A percentile compares a stretch with the other conserved stretches of the same genome.
Evolutionary conservation across 2,888 invertebrate species (phyloP).

Genomic region (Sicus ferrugineus): DNA sequence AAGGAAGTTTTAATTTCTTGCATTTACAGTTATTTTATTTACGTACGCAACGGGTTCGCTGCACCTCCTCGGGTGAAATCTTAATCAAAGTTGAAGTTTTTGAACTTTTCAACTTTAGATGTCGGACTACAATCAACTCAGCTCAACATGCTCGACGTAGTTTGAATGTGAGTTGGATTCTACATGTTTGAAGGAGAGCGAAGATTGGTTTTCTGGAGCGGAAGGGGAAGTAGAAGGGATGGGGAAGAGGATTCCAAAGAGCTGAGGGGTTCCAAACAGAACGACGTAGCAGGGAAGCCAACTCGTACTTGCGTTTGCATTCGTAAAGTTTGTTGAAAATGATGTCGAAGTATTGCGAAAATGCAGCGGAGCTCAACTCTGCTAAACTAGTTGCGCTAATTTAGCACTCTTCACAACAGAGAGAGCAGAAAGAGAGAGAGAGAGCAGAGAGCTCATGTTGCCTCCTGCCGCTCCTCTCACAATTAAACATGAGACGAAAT

Average conservation of each 20-base stretch:
- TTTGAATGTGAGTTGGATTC: neutral
- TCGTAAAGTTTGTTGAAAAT: constrained; percentile 21
- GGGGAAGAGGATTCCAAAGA: neutral
- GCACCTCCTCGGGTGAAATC: constrained; percentile 29
- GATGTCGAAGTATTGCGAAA: constrained; percentile 9
- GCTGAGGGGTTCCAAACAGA: neutral
- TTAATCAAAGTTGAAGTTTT: constrained; percentile 36
- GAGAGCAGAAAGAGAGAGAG: neutral
- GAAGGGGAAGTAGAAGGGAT: neutral
- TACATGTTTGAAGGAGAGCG: neutral
- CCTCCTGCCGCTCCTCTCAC: no score
- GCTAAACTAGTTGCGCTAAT: constrained; percentile 21
- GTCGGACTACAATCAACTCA: neutral
- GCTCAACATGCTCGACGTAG: neutral
- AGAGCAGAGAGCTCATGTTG: no score
- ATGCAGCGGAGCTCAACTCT: constrained; percentile 8
- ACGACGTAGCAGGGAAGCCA: neutral
- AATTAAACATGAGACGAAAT: no score
- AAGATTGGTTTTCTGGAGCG: no score
- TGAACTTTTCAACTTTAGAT: constrained; percentile 25
- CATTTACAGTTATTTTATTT: constrained; percentile 24
- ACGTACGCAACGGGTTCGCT: constrained; percentile 1
- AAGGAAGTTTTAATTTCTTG: constrained; percentile 23
- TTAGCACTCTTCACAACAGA: neutral
- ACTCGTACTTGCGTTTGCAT: constrained; percentile 8